These are phyloP conservation scores for Actenoides hombroni DNA, from an alignment of 2,113 vertebrate genomes.

Conservation along the genomic window DNA sequence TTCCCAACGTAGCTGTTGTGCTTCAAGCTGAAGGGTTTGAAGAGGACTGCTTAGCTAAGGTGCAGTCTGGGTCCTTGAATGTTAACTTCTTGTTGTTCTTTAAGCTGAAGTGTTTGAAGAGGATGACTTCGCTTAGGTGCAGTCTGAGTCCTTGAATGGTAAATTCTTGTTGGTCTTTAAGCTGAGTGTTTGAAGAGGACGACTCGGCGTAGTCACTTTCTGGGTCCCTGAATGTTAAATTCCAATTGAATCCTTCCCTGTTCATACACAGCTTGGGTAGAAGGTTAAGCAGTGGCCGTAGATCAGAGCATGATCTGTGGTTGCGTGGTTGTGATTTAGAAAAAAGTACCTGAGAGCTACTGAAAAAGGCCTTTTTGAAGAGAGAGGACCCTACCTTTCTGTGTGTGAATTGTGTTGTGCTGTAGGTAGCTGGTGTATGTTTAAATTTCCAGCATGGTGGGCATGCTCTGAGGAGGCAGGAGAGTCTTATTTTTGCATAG, in stretches of 20 bases:
- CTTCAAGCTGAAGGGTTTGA: too few relatives aligned
- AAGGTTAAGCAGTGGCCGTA: not conserved
- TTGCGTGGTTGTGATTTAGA: not conserved
- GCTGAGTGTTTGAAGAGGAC: too few relatives aligned
- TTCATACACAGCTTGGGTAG: not conserved
- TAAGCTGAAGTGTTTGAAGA: not conserved
- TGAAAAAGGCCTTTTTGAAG: not conserved
- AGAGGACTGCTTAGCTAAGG: not conserved
- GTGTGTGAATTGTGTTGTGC: not conserved
- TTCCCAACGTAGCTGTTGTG: not conserved
- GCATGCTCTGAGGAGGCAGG: not conserved
- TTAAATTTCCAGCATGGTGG: not conserved
- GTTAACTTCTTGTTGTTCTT: too few relatives aligned
- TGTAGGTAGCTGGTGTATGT: not conserved
- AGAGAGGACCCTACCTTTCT: not conserved
- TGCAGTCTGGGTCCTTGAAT: not conserved
- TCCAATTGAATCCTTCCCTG: not conserved
- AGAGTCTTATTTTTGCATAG: not conserved
- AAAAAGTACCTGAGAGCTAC: not conserved
- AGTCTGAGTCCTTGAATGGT: not conserved
- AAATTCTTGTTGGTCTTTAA: too few relatives aligned
- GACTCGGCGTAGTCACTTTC: too few relatives aligned
- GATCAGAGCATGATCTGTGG: not conserved
- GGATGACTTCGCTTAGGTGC: not conserved
- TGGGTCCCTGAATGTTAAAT: not conserved